Evolutionary conservation across 2,888 invertebrate species (phyloP).

Genomic region (Cenopis cana): DNA sequence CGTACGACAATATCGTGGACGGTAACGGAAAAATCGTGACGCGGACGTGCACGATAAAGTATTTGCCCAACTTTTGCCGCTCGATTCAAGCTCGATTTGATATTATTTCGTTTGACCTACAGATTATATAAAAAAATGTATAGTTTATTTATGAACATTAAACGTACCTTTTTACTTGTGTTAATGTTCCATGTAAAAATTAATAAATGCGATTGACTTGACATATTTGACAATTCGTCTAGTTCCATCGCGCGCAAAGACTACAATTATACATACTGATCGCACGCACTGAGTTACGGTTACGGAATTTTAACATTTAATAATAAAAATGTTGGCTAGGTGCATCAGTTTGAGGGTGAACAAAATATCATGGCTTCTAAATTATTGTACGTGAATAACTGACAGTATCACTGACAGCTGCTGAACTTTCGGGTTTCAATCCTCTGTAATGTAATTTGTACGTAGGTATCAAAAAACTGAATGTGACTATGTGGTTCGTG

Average conservation of each 20-base stretch:
- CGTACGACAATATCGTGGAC: no score
- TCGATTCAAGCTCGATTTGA: no score
- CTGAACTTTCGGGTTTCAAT: slow-evolving; percentile 15
- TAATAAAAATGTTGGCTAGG: slow-evolving; percentile 22
- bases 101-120: no score
- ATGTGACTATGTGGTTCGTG: slow-evolving; percentile 46
- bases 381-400: slow-evolving; percentile 37
- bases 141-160: background rate
- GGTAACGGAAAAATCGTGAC: no score
- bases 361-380: slow-evolving; percentile 31
- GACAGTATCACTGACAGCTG: slow-evolving; percentile 28
- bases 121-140: background rate
- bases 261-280: no score
- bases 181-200: slow-evolving; percentile 3
- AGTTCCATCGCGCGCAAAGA: no score
- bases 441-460: slow-evolving; percentile 25
- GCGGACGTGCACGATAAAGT: no score
- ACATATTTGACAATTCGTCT: slow-evolving; percentile 30
- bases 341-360: slow-evolving; percentile 9
- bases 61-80: no score
- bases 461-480: background rate
- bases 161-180: background rate
- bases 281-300: background rate
- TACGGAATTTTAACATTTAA: slow-evolving; percentile 12
- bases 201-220: background rate